Percentiles rank a stretch among this genome's conserved stretches.
Evolutionary conservation across 2,113 vertebrate genomes (phyloP).

Genomic region (Irena cyanogastra): DNA sequence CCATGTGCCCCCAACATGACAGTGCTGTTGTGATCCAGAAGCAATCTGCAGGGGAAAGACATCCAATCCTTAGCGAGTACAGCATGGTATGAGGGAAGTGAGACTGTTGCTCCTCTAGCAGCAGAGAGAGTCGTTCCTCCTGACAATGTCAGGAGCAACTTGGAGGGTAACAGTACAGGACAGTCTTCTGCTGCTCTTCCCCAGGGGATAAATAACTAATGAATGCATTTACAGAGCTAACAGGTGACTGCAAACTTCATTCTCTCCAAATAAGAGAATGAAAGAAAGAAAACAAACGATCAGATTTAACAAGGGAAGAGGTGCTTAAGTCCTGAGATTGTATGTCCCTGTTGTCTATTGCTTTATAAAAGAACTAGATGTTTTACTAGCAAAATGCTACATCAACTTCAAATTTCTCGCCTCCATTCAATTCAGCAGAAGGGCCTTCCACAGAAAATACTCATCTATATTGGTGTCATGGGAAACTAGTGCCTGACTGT

Average conservation of each 20-base stretch:
- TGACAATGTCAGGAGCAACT: neutral
- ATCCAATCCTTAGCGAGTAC: neutral
- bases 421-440: neutral
- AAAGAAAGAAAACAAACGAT: neutral
- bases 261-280: no score
- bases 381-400: neutral
- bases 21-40: neutral
- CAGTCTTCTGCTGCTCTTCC: neutral
- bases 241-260: neutral
- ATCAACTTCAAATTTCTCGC: neutral
- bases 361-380: neutral
- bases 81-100: neutral
- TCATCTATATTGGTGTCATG: neutral
- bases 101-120: neutral
- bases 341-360: neutral
- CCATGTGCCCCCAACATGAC: rapidly evolving
- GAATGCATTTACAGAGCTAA: neutral
- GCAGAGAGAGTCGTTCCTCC: neutral
- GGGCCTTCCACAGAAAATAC: neutral
- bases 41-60: neutral
- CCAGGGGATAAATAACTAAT: neutral
- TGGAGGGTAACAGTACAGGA: neutral
- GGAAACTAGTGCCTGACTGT: neutral
- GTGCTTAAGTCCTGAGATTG: neutral
- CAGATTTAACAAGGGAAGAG: neutral